Base-by-base conservation (phyloP, 2,113 vertebrate genomes). In the Callaeas wilsoni region DNA sequence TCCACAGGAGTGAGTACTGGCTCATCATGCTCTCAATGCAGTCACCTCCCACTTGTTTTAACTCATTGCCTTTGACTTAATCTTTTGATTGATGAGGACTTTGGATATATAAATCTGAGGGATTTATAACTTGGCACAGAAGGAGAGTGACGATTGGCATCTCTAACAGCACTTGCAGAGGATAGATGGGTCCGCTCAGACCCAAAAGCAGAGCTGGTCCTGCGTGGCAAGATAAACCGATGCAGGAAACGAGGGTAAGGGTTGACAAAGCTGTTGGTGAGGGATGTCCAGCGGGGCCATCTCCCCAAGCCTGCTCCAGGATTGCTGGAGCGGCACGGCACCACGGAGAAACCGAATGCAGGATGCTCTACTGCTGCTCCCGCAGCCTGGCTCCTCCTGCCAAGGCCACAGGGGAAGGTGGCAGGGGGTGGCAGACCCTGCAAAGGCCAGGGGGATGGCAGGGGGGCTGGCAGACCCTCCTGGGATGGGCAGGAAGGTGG, bases 1-100 rank as follows among this genome's bases (percentile, higher is more conserved):
- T 17, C 46, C 13, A 1, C 65, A 19, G 16, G 42, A 55, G 26
- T 0, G 7, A 3, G 2, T 7, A 2, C 6, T 1, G 9, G 35
- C 86, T 85, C 5, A 0, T 41, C 52, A 6, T 59, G 70, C 70
- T 74, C 59, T 73, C 52, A 6, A 0, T 4, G 1, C 32, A 57
- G 12, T 44, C 63, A 26, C n/a, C 71, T 69, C 89, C 63, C 39
- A 11, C 32, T 77, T 62, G n/a, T 62, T 85, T 44, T 35, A 68
- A 68, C 65, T 79, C 82, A 30, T n/a, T 7, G 0, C 69, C 55
- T 91, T 83, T 42, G 47, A 56, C 71, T 55, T 29, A 14, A 11
- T 37, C 50, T 89, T 79, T 26, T 89, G 79, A 86, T 33, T 32
- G 47, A 96, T 9, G n/a, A 41, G 42, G 87, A 15, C n/a, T 62